Base-by-base conservation (phyloP, 37 sponge, comb jelly and placozoan species). In the Eunapius fragilis region DNA sequence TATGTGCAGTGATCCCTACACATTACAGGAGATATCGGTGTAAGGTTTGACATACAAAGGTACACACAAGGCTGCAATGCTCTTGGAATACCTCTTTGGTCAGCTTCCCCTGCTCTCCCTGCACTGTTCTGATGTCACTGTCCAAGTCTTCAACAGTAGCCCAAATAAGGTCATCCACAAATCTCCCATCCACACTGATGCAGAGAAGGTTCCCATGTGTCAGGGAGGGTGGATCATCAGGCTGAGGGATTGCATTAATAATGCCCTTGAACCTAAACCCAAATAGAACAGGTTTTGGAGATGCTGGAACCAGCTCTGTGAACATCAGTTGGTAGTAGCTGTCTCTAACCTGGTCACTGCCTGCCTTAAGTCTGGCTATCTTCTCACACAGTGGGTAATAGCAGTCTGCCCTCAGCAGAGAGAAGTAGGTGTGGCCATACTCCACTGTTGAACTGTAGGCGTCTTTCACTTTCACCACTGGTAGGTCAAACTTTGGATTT, bases 371-470 rank as follows among this genome's bases (percentile, higher is more conserved):
- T 2, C 31, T 30, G 34, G 68, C 19, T 31, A 80, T 67, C 12
- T 31, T 32, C 30, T 38, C 32, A 47, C 28, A 32, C 5, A 80
- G 47, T 38, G 50, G 31, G 33, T 34, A 67, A 68, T 80, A 67
- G 68, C 80, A 80, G 70, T 80, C 80, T 3, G 68, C 68, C 34
- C 80, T 30, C 2, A 80, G 80, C 24, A 80, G 80, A 68, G 31
- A n/a, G 47, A 67, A 80, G 80, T 68, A 80, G 68, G 80, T 67
- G 26, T 34, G 80, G 68, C 80, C 80, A 80, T 80, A 80, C 33
- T 80, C 80, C 33, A 68, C n/a, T 38, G 47, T 3, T 58, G 80
- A 80, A 31, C 28, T 67, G 68, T 80, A 80, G 3, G 26, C 5
- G 5, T 27, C 70, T 48, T 80, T 80, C 22, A 80, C 80, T 13